phyloP scores from a whole-genome alignment of 1,140 invertebrate species.

The Dreissena polymorpha region DNA sequence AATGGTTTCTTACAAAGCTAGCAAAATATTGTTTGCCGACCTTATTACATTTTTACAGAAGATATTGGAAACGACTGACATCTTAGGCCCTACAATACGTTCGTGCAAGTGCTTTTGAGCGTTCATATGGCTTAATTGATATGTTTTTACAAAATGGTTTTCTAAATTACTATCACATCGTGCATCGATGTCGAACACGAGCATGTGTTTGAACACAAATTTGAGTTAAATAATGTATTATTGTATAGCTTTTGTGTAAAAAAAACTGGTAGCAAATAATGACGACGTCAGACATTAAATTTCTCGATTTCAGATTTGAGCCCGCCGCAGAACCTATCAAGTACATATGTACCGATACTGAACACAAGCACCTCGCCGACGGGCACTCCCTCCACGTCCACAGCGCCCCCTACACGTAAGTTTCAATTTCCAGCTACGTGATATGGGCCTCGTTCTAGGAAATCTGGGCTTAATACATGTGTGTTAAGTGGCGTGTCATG shows the following conservation, averaged over 20 bases:
- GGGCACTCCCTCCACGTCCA: background rate
- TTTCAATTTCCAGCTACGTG: background rate
- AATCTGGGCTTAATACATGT: too few relatives aligned
- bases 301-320: constrained; percentile 44
- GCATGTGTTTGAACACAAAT: background rate
- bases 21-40: background rate
- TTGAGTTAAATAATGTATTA: background rate
- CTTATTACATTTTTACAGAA: background rate
- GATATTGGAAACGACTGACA: background rate
- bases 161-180: background rate
- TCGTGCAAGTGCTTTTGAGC: too few relatives aligned
- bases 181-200: background rate
- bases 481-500: too few relatives aligned
- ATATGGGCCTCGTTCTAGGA: too few relatives aligned
- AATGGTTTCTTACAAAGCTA: background rate
- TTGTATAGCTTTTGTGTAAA: background rate
- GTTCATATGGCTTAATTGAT: too few relatives aligned
- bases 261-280: background rate
- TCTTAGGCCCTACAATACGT: background rate
- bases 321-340: constrained; percentile 38
- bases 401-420: background rate
- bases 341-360: background rate
- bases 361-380: background rate
- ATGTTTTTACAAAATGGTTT: too few relatives aligned
- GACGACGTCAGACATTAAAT: background rate